Conservation (phyloP, 2,888 invertebrate species). For the Drosophila longiperda region DNA sequence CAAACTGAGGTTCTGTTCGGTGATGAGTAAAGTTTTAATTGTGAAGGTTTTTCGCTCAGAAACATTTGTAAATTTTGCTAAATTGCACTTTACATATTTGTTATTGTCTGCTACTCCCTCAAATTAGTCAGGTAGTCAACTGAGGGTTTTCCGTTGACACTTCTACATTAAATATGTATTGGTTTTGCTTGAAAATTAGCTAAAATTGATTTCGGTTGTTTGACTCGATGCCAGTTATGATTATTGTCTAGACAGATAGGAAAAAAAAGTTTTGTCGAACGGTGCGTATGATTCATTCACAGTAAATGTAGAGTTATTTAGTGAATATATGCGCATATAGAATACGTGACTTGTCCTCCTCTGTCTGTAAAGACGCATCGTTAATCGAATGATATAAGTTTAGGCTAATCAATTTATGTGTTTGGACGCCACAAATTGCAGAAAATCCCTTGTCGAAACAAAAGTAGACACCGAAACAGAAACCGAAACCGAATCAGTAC, state of each 20-base stretch:
- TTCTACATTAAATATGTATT: not conserved
- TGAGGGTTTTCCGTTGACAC: constrained; percentile 7
- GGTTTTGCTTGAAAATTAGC: not conserved
- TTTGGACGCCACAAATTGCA: constrained; percentile 54
- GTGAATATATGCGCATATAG: constrained; percentile 9
- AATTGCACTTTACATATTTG: not conserved
- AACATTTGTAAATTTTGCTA: constrained; percentile 2
- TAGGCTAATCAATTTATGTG: constrained; percentile 74
- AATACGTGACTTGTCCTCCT: constrained; percentile 49
- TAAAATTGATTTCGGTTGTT: not conserved
- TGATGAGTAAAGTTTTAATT: constrained; percentile 68
- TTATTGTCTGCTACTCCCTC: not conserved
- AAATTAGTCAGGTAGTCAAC: constrained; percentile 2
- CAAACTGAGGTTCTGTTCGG: constrained; percentile 16
- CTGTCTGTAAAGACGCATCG: constrained; percentile 7
- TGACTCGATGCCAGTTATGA: not conserved
- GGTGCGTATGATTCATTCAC: constrained; percentile 47
- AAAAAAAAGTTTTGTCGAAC: not conserved
- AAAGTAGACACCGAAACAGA: not conserved
- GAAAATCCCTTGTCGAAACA: constrained; percentile 26
- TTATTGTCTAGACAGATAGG: constrained; percentile 37
- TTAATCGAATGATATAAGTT: constrained; percentile 58
- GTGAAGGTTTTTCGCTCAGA: constrained; percentile 23
- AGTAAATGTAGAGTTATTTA: constrained; percentile 43
- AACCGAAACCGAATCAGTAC: not conserved